A percentile compares a stretch with the other conserved stretches of the same genome.
phyloP scores from a whole-genome alignment of 1,140 invertebrate genomes.

The Solenopsis invicta region DNA sequence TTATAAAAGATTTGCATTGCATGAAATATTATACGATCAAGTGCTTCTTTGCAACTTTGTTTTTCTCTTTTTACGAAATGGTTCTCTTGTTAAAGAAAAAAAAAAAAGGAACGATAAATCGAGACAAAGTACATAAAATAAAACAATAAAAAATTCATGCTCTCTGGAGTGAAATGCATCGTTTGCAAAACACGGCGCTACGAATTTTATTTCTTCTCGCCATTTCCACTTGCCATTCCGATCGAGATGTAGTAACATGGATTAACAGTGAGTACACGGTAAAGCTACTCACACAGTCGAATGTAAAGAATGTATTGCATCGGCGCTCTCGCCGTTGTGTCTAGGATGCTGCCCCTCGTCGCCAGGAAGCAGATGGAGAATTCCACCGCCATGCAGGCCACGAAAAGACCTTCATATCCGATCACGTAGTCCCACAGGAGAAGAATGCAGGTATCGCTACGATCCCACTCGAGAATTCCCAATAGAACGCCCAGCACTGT shows the following conservation, averaged over 20 bases:
- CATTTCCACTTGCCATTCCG: not conserved
- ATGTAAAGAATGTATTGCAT: constrained; percentile 95
- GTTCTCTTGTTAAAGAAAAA: not conserved
- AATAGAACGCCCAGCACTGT: constrained; percentile 88
- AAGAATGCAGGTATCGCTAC: constrained; percentile 87
- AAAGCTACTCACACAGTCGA: constrained; percentile 90
- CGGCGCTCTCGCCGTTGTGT: constrained; percentile 90
- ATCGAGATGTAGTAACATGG: not conserved
- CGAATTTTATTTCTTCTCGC: not conserved
- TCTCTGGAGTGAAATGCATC: not conserved
- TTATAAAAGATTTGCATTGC: constrained; percentile 12
- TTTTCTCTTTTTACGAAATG: not conserved
- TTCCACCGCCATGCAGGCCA: constrained; percentile 91
- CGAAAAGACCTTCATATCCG: constrained; percentile 91
- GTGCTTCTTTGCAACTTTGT: too few relatives aligned
- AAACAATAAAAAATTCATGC: not conserved
- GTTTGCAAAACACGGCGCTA: not conserved
- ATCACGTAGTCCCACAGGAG: constrained; percentile 91
- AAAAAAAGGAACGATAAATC: not conserved
- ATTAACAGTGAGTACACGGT: not conserved
- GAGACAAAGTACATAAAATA: not conserved
- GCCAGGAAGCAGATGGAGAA: constrained; percentile 92
- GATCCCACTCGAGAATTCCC: constrained; percentile 89
- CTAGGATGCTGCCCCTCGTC: constrained; percentile 94
- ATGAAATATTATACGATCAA: not conserved